Evolutionary conservation across 2,888 invertebrate genomes (phyloP).

Genomic region (Mesorhabditis sp.): DNA sequence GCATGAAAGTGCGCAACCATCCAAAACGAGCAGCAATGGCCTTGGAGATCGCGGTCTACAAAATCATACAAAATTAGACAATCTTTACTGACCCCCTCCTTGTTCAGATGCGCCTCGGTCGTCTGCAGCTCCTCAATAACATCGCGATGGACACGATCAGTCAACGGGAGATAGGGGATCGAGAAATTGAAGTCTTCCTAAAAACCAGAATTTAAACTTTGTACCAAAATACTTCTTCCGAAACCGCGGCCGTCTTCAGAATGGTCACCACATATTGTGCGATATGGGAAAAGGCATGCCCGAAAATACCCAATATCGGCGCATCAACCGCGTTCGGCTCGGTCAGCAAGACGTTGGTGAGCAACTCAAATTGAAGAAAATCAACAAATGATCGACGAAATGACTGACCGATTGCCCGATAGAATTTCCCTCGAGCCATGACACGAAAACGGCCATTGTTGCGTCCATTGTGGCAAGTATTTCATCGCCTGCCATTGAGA

Average conservation of each 20-base stretch:
- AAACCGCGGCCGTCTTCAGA: slow-evolving; percentile 65
- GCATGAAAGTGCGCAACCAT: too few species aligned
- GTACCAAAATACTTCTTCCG: slow-evolving; percentile 58
- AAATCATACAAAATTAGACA: too few species aligned
- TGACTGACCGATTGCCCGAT: slow-evolving; percentile 81
- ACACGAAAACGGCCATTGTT: slow-evolving; percentile 82
- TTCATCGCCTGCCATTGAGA: slow-evolving; percentile 64
- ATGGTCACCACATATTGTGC: slow-evolving; percentile 84
- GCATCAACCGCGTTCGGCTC: slow-evolving; percentile 15
- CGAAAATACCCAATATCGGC: slow-evolving; percentile 79
- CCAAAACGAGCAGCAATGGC: too few species aligned
- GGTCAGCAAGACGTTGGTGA: slow-evolving; percentile 32
- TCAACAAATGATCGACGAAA: not conserved
- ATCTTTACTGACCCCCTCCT: too few species aligned
- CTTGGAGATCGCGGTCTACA: too few species aligned
- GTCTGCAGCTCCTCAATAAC: not conserved
- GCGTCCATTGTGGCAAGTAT: slow-evolving; percentile 89
- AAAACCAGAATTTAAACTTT: slow-evolving; percentile 8
- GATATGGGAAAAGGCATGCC: slow-evolving; percentile 84
- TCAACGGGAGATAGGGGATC: slow-evolving; percentile 9
- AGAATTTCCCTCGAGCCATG: slow-evolving; percentile 94
- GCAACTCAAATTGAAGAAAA: slow-evolving; percentile 17
- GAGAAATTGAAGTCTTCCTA: slow-evolving; percentile 21
- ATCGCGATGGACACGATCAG: not conserved
- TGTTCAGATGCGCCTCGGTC: not conserved